Evolutionary conservation across 2,888 invertebrate genomes (phyloP).

Genomic region (Lasioglossum malachurum): DNA sequence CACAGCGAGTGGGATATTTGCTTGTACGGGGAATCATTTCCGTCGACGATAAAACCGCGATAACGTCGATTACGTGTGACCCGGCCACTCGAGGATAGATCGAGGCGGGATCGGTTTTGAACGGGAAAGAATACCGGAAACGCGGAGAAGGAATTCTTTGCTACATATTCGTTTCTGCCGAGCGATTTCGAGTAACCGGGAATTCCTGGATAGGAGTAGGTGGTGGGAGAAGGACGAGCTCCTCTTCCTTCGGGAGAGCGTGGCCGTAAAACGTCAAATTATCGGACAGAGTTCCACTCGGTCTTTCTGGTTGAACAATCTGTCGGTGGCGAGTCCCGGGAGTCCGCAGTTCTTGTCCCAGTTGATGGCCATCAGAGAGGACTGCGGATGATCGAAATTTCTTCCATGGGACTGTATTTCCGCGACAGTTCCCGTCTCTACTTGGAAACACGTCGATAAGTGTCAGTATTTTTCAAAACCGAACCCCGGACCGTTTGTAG

Average conservation of each 20-base stretch:
- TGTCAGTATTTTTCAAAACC: slow-evolving; percentile 4
- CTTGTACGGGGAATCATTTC: slow-evolving; percentile 45
- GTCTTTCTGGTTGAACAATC: slow-evolving; percentile 56
- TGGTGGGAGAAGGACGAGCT: slow-evolving; percentile 29
- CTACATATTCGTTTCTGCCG: not conserved
- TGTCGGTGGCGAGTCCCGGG: slow-evolving; percentile 44
- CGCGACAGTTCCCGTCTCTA: not conserved
- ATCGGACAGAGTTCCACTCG: slow-evolving; percentile 52
- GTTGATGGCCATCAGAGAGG: slow-evolving; percentile 28
- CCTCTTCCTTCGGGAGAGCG: slow-evolving; percentile 51
- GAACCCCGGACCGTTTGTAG: not conserved
- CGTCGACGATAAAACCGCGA: slow-evolving; percentile 43
- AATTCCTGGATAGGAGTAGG: not conserved
- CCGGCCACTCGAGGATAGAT: not conserved
- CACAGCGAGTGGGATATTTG: slow-evolving; percentile 27
- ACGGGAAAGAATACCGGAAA: not conserved
- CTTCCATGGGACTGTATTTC: not conserved
- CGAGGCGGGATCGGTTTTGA: not conserved
- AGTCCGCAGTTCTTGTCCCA: slow-evolving; percentile 34
- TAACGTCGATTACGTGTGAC: slow-evolving; percentile 53
- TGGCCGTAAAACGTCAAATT: slow-evolving; percentile 65
- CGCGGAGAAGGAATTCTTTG: not conserved
- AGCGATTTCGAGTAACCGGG: not conserved
- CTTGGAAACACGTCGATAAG: not conserved
- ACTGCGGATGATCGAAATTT: slow-evolving; percentile 29